Evolutionary conservation across 2,888 invertebrate species (phyloP).

Genomic region (Miltochrista miniata): DNA sequence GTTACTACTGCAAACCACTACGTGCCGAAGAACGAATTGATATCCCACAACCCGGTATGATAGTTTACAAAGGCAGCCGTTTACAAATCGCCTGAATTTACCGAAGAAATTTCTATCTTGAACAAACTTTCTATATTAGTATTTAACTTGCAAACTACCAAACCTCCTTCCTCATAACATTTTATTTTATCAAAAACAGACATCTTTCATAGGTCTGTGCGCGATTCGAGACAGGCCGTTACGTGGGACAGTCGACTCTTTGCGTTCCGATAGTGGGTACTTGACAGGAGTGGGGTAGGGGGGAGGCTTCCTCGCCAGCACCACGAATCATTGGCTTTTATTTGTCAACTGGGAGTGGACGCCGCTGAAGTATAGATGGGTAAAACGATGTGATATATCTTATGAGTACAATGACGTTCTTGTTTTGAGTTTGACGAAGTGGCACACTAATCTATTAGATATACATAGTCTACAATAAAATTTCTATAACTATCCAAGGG

Average conservation of each 20-base stretch:
- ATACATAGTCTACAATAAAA: too few species aligned
- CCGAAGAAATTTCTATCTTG: too few species aligned
- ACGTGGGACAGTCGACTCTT: conserved; percentile 39
- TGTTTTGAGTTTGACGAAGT: too few species aligned
- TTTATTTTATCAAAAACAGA: not conserved
- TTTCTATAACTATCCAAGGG: too few species aligned
- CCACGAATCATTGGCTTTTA: conserved; percentile 42
- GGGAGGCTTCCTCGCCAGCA: conserved; percentile 13
- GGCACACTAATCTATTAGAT: too few species aligned
- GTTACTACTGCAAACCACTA: too few species aligned
- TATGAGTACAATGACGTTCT: not conserved
- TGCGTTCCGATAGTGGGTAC: conserved; percentile 16
- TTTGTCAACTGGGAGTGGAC: conserved; percentile 9
- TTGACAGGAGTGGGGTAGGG: not conserved
- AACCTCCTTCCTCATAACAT: too few species aligned
- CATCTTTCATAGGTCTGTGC: conserved; percentile 18
- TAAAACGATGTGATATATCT: not conserved
- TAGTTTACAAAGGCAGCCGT: too few species aligned
- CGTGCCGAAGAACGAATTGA: too few species aligned
- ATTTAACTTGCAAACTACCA: not conserved
- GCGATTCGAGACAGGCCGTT: conserved; percentile 36
- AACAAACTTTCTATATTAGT: too few species aligned
- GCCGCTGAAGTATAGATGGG: not conserved
- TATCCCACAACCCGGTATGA: too few species aligned
- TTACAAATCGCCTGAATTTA: too few species aligned